Conservation (phyloP, 2,797 vertebrate species). For the Halcyon chelicuti region DNA sequence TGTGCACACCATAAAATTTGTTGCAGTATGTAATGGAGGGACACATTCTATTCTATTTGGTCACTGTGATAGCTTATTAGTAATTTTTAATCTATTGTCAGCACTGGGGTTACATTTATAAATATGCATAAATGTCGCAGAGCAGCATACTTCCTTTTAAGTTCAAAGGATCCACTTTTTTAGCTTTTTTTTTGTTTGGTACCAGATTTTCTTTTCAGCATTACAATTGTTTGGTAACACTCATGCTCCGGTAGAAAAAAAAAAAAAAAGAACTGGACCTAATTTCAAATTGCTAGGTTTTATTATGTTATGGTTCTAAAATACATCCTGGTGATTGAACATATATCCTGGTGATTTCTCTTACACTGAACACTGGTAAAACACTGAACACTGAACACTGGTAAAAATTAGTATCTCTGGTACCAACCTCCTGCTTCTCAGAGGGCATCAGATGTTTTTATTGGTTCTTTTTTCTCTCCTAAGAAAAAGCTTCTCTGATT, state of each 20-base stretch:
- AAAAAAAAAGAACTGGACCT: neutral
- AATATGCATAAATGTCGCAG: neutral
- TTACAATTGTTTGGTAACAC: slow-evolving; percentile 21
- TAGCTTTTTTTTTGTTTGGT: neutral
- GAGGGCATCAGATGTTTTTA: neutral
- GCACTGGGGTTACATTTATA: neutral
- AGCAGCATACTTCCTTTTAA: neutral
- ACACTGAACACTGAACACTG: no score
- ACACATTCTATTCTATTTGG: neutral
- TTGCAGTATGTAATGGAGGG: neutral
- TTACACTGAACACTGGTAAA: no score
- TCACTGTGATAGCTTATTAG: neutral
- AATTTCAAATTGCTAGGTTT: neutral
- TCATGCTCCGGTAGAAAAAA: neutral
- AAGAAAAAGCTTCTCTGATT: neutral
- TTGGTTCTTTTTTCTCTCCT: neutral
- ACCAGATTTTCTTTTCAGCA: neutral
- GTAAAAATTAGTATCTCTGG: neutral
- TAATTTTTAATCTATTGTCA: neutral
- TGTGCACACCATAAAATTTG: neutral
- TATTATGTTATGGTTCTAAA: neutral
- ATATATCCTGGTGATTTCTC: neutral
- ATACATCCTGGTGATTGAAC: neutral
- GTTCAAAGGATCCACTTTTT: neutral
- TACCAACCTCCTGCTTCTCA: neutral